Percentiles rank a stretch among this genome's conserved stretches.
phyloP scores from a whole-genome alignment of 2,888 invertebrate genomes.

The Drosophila barbarae region DNA sequence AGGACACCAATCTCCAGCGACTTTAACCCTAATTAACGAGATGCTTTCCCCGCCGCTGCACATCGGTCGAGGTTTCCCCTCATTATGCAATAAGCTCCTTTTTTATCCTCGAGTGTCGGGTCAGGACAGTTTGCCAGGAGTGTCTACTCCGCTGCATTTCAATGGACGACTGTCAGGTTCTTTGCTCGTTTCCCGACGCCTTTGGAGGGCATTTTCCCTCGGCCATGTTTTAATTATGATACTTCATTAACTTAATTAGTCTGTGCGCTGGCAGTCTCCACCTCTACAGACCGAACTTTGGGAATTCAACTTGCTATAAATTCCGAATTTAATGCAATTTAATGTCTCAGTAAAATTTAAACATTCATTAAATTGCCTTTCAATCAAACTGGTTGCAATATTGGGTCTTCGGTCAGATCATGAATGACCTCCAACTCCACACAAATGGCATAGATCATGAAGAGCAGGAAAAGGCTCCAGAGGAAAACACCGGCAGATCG shows the following conservation, averaged over 20 bases:
- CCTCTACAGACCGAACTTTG: neutral
- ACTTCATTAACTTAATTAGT: slow-evolving; percentile 61
- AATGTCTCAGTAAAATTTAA: neutral
- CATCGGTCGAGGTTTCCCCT: slow-evolving; percentile 23
- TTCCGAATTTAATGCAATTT: neutral
- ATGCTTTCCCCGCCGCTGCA: slow-evolving; percentile 32
- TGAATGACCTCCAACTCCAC: slow-evolving; percentile 38
- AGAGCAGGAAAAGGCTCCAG: slow-evolving; percentile 27
- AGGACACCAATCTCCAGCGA: slow-evolving; percentile 22
- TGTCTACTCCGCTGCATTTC: slow-evolving; percentile 40
- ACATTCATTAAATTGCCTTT: neutral
- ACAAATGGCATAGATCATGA: slow-evolving; percentile 11
- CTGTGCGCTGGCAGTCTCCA: neutral
- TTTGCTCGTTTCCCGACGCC: slow-evolving; percentile 25
- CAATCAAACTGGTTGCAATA: slow-evolving; percentile 14
- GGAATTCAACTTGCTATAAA: neutral
- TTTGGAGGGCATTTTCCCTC: slow-evolving; percentile 32
- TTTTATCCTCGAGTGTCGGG: slow-evolving; percentile 23
- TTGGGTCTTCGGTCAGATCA: slow-evolving; percentile 20
- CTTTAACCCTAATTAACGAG: slow-evolving; percentile 57
- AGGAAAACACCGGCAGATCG: slow-evolving; percentile 42
- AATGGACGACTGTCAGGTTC: slow-evolving; percentile 33
- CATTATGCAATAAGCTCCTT: slow-evolving; percentile 37
- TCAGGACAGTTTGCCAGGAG: slow-evolving; percentile 14
- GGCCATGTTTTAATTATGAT: slow-evolving; percentile 50